Evolutionary conservation across 2,888 invertebrate species (phyloP).

Genomic region (Tetragonula carbonaria): DNA sequence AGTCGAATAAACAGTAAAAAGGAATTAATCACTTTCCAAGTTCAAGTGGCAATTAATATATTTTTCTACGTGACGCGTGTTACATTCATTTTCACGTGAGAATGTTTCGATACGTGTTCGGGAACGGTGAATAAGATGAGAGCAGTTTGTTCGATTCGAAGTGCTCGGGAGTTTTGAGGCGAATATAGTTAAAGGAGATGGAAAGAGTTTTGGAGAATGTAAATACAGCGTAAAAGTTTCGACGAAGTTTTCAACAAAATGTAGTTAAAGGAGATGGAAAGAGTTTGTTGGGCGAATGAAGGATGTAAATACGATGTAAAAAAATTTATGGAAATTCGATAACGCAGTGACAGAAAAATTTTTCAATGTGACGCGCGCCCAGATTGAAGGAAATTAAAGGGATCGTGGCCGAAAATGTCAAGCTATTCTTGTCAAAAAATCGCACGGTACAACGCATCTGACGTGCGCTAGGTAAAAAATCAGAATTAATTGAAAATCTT

Average conservation of each 20-base stretch:
- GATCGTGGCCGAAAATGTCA: background rate
- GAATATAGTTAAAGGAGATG: background rate
- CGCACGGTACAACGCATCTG: background rate
- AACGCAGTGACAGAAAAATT: background rate
- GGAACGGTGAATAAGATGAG: background rate
- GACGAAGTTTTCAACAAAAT: background rate
- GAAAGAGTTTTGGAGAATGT: background rate
- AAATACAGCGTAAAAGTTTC: background rate
- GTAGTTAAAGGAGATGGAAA: background rate
- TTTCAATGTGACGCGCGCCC: background rate
- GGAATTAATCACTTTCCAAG: too few species aligned
- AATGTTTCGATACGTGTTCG: background rate
- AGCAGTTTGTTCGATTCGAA: background rate
- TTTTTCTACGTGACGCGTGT: too few species aligned
- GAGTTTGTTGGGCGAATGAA: background rate
- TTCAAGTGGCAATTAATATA: too few species aligned
- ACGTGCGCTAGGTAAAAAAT: too few species aligned
- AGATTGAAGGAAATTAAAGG: background rate
- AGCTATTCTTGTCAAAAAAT: slow-evolving; percentile 3
- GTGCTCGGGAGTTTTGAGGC: background rate
- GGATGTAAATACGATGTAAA: background rate
- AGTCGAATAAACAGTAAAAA: too few species aligned
- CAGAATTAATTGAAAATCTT: too few species aligned
- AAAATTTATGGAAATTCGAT: background rate
- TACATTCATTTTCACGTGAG: background rate